Evolutionary conservation across 2,797 vertebrate species (phyloP).

Genomic region (Centroberyx gerrardi): DNA sequence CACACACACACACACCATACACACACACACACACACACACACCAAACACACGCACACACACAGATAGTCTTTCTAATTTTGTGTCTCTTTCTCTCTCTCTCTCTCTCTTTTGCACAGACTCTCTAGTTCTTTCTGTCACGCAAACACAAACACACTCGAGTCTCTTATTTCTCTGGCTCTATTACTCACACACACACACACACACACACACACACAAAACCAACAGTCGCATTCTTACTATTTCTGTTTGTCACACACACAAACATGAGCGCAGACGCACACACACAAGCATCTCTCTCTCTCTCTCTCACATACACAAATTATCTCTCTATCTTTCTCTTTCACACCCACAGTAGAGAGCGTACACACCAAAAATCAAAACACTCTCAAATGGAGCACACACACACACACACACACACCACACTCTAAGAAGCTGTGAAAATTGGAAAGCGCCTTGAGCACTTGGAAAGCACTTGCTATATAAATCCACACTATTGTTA

Average conservation of each 20-base stretch:
- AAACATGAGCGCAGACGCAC: conserved; percentile 13
- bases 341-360: background rate
- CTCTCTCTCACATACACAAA: conserved; percentile 20
- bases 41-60: background rate
- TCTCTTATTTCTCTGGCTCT: conserved; percentile 19
- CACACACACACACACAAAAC: background rate
- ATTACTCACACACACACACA: conserved; percentile 3
- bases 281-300: conserved; percentile 5
- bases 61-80: background rate
- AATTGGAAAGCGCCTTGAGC: conserved; percentile 48
- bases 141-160: background rate
- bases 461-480: conserved; percentile 50
- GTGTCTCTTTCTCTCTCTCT: background rate
- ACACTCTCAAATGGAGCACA: conserved; percentile 4
- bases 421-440: conserved; percentile 37
- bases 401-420: conserved; percentile 4
- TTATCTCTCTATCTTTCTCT: conserved; percentile 30
- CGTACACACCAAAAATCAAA: background rate
- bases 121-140: background rate
- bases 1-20: background rate
- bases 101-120: background rate
- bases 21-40: background rate
- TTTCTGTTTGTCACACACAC: conserved; percentile 3
- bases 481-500: conserved; percentile 64
- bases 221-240: background rate